Evolutionary conservation across 2,888 invertebrate genomes (phyloP), one percentile per base, ranked within the genome.

Genomic region (Drosophila suboccidentalis): DNA sequence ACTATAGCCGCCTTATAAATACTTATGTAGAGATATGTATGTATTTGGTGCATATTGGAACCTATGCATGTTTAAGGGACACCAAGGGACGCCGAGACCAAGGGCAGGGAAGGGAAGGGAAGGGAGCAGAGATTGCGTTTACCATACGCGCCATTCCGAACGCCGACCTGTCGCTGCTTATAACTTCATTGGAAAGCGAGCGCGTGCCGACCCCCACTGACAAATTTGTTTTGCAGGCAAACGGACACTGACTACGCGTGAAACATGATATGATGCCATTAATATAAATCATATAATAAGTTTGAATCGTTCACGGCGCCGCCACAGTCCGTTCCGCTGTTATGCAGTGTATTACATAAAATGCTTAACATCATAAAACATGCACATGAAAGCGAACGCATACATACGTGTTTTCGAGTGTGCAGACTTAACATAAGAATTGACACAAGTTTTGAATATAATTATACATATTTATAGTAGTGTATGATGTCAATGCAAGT

Each of bases 181-280:
- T 82, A 72, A 75, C 80, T 83, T 78, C 71, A 80, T 79, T 72
- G 70, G 75, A 80, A 88, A 82, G 68, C 81, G 74, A 90, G 90
- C 92, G 92, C 92, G 92, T 92, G 92, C 92, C 92, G 92, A 92
- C 92, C 92, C 92, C 92, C 91, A 90, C 92, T 92, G 92, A 91
- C 90, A 92, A 88, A 90, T 91, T 91, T 91, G 89, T 88, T 87
- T 87, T 89, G 75, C 68, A 87, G 81, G 80, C 81, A 87, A 84
- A 82, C 82, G 79, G 71, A 78, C 82, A 74, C 80, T 76, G 82
- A 82, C 78, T 86, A 90, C 85, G 90, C 91, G 90, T 91, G 89
- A 90, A 90, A 90, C 91, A 90, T 91, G 91, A 88, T 90, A 90
- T 91, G 81, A 78, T 72, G 75, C 87, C 88, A 90, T 90, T 86